A percentile compares a stretch with the other conserved stretches of the same genome.
phyloP scores from a whole-genome alignment of 2,113 vertebrate species.

The Festucalex cinctus region DNA sequence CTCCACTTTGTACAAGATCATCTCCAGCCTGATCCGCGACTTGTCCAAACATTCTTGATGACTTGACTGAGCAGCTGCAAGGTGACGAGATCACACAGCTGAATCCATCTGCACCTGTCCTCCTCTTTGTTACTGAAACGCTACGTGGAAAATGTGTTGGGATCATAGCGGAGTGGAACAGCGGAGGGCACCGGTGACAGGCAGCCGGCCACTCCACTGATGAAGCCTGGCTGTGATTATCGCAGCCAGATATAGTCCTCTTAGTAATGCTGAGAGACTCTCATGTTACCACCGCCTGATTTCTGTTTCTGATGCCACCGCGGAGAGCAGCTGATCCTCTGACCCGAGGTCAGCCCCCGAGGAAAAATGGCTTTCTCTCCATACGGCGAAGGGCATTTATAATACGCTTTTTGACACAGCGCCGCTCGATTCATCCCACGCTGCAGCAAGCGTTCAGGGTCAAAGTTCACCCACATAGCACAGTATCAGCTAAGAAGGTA shows the following conservation, averaged over 20 bases:
- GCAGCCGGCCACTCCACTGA: constrained; percentile 36
- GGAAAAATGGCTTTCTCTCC: constrained; percentile 20
- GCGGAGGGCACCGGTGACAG: constrained; percentile 33
- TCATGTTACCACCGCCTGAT: constrained; percentile 55
- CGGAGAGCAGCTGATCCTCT: constrained; percentile 37
- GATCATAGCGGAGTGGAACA: constrained; percentile 52
- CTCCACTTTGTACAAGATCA: not conserved
- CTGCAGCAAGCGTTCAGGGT: not conserved
- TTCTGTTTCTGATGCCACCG: constrained; percentile 44
- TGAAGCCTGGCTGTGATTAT: constrained; percentile 56
- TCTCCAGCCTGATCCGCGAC: not conserved
- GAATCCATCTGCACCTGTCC: constrained; percentile 42
- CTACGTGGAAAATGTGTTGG: constrained; percentile 52
- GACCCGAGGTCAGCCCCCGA: constrained; percentile 25
- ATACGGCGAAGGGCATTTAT: constrained; percentile 5
- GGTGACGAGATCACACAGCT: constrained; percentile 1
- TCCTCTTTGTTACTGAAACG: constrained; percentile 16
- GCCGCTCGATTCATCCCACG: constrained; percentile 6
- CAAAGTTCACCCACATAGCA: constrained; percentile 1
- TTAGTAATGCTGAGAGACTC: constrained; percentile 42
- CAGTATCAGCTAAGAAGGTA: constrained; percentile 14
- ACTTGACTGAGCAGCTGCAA: not conserved
- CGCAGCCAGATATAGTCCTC: constrained; percentile 64
- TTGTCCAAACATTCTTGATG: not conserved
- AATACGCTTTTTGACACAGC: constrained; percentile 18